A percentile compares a stretch with the other conserved stretches of the same genome.
phyloP scores from a whole-genome alignment of 2,113 vertebrate genomes.

The Cervus canadensis region DNA sequence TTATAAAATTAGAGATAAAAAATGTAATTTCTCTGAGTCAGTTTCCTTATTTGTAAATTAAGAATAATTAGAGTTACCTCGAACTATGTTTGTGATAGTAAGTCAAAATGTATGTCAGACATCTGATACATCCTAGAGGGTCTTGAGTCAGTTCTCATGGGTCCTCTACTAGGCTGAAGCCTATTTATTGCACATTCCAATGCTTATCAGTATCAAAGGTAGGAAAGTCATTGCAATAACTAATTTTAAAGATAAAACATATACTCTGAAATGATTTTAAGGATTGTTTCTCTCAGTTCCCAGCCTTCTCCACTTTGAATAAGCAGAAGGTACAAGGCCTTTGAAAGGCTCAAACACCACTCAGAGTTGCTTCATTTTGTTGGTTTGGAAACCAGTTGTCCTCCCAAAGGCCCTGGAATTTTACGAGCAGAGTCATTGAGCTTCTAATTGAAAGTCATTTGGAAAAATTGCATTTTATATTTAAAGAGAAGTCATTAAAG shows the following conservation, averaged over 20 bases:
- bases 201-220: neutral
- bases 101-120: neutral
- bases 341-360: neutral
- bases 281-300: neutral
- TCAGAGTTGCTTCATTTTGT: neutral
- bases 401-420: neutral
- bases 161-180: neutral
- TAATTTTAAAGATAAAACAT: neutral
- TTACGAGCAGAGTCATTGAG: neutral
- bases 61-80: neutral
- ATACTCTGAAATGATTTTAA: neutral
- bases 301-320: neutral
- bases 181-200: neutral
- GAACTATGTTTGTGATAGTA: neutral
- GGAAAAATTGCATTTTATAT: conserved; percentile 12
- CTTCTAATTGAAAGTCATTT: conserved; percentile 39
- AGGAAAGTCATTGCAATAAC: neutral
- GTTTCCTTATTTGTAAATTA: neutral
- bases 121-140: neutral
- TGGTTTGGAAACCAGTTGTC: neutral
- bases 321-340: neutral
- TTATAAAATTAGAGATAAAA: neutral
- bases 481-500: conserved; percentile 30
- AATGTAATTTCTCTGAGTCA: neutral
- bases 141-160: neutral